These are phyloP conservation scores for Sebastes vulpes DNA, from an alignment of 2,797 vertebrate genomes.

Conservation along the genomic window DNA sequence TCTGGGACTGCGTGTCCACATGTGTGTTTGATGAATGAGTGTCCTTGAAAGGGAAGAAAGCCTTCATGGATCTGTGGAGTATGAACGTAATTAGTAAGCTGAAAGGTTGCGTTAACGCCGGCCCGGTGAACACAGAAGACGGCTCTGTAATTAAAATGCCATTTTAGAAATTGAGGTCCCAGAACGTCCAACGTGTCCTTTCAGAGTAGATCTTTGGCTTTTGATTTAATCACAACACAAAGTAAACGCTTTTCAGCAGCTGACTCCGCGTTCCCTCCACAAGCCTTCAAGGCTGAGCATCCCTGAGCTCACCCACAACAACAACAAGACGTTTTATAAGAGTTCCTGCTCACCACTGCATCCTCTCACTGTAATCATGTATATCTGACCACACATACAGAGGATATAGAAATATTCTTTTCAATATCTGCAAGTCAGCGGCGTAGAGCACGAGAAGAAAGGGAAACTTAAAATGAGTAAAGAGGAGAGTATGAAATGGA, in stretches of 20 bases:
- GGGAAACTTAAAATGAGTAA: background rate
- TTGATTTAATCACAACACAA: background rate
- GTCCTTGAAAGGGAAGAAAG: constrained; percentile 18
- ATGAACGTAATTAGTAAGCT: constrained; percentile 15
- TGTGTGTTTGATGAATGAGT: constrained; percentile 27
- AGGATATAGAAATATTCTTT: background rate
- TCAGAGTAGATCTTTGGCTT: background rate
- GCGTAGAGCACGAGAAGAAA: background rate
- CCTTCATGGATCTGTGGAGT: constrained; percentile 2
- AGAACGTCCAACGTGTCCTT: background rate
- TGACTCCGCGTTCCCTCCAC: background rate
- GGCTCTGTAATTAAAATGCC: background rate
- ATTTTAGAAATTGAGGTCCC: background rate
- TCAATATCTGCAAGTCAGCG: too few species aligned
- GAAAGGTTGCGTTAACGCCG: background rate
- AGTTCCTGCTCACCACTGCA: background rate
- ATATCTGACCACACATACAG: background rate
- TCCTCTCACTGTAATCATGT: background rate
- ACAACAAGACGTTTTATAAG: background rate
- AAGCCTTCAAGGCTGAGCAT: background rate
- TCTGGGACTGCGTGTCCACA: background rate
- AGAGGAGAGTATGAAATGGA: background rate
- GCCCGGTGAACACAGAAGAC: background rate
- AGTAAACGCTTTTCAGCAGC: background rate
- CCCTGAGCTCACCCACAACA: background rate